These are phyloP conservation scores for Acanthaster planci DNA, from an alignment of 35 echinoderm and acorn worm species.

Conservation along the genomic window DNA sequence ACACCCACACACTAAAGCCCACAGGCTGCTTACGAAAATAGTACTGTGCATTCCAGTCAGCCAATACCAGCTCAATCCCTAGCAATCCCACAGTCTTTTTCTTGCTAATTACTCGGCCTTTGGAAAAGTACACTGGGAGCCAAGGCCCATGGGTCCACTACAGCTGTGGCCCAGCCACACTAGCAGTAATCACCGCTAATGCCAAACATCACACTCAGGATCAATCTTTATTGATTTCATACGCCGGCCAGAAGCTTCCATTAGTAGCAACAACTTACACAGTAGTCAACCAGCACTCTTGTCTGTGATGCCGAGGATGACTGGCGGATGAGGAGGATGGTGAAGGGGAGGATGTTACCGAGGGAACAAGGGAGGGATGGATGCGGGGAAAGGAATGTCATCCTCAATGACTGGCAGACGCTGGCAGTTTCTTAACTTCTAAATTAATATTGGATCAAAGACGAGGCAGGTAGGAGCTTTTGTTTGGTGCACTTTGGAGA, in stretches of 20 bases:
- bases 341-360: neutral
- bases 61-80: neutral
- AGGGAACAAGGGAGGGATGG: neutral
- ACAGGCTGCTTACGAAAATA: conserved; percentile 10
- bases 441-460: neutral
- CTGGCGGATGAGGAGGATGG: neutral
- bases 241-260: conserved; percentile 8
- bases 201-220: conserved; percentile 19
- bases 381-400: conserved; percentile 2
- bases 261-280: conserved; percentile 23
- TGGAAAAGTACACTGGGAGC: conserved; percentile 15
- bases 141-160: neutral
- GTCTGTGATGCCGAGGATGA: neutral
- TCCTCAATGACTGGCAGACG: conserved; percentile 1
- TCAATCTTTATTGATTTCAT: conserved; percentile 33
- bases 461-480: neutral
- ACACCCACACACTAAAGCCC: neutral
- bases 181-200: conserved; percentile 17
- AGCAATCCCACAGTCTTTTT: conserved; percentile 3
- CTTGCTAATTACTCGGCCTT: conserved; percentile 31
- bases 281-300: neutral
- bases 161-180: neutral
- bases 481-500: conserved; percentile 19
- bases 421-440: neutral
- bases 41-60: neutral